A percentile compares a stretch with the other conserved stretches of the same genome.
Evolutionary conservation across 2,888 invertebrate species (phyloP).

Genomic region (Morpho achilles): DNA sequence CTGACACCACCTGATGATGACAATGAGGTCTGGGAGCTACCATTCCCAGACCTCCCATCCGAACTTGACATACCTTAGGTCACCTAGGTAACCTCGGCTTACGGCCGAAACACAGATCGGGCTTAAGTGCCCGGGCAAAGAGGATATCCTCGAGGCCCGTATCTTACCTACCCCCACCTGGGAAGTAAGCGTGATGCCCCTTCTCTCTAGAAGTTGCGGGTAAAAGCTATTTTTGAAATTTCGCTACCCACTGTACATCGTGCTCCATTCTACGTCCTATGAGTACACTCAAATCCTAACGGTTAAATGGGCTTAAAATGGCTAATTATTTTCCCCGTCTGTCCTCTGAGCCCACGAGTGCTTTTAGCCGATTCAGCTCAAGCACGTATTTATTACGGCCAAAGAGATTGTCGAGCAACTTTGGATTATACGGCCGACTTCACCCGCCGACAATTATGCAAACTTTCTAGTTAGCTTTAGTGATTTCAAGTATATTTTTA

Average conservation of each 20-base stretch:
- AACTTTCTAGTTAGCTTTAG: not conserved
- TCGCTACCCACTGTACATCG: not conserved
- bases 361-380: conserved; percentile 5
- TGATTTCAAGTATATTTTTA: no score
- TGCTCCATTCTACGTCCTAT: conserved; percentile 1
- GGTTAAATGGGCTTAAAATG: conserved; percentile 9
- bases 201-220: no score
- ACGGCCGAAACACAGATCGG: no score
- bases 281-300: conserved; percentile 12
- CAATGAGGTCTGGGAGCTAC: no score
- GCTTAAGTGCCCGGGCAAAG: no score
- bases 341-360: conserved; percentile 1
- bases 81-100: no score
- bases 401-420: conserved; percentile 7
- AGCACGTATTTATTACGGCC: conserved; percentile 7
- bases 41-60: no score
- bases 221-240: not conserved
- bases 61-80: no score
- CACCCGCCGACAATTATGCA: conserved; percentile 1
- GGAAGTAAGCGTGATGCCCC: no score
- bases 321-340: conserved; percentile 6
- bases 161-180: no score
- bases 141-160: no score
- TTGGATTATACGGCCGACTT: not conserved
- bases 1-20: no score